Evolutionary conservation across 2,888 invertebrate genomes (phyloP).

Genomic region (Melanophora roralis): DNA sequence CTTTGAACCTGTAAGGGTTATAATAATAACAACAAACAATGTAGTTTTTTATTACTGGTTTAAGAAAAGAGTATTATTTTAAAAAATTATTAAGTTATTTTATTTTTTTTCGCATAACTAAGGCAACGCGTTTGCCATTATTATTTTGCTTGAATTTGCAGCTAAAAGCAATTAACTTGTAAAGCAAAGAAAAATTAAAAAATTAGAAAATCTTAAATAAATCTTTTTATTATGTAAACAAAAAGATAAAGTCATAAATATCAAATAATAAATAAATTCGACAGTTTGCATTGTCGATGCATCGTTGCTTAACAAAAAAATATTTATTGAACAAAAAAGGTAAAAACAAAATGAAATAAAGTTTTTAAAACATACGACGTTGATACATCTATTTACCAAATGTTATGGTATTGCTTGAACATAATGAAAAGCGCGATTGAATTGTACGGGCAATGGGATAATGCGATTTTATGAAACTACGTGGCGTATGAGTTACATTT

Average conservation of each 20-base stretch:
- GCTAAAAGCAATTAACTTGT: slow-evolving; percentile 56
- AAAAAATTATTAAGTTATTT: slow-evolving; percentile 20
- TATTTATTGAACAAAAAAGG: too few species aligned
- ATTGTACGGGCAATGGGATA: neutral
- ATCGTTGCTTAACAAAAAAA: too few species aligned
- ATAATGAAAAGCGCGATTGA: neutral
- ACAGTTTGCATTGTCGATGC: too few species aligned
- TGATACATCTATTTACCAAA: too few species aligned
- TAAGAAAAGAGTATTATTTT: slow-evolving; percentile 1
- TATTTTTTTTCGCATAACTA: neutral
- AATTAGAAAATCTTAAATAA: too few species aligned
- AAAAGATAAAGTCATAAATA: neutral
- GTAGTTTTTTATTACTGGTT: slow-evolving; percentile 20
- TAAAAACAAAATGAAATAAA: too few species aligned
- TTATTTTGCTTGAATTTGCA: slow-evolving; percentile 27
- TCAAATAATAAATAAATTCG: too few species aligned
- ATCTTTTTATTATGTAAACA: too few species aligned
- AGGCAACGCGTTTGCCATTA: slow-evolving; percentile 35
- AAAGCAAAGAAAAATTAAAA: slow-evolving; percentile 30
- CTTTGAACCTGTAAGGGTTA: slow-evolving; percentile 78
- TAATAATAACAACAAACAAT: slow-evolving; percentile 67
- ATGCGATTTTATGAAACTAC: neutral
- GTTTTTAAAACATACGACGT: too few species aligned
- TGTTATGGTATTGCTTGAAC: too few species aligned
- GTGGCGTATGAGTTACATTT: slow-evolving; percentile 23